Base-by-base conservation (phyloP, 1,140 invertebrate species). In the Cotesia chilonis region DNA sequence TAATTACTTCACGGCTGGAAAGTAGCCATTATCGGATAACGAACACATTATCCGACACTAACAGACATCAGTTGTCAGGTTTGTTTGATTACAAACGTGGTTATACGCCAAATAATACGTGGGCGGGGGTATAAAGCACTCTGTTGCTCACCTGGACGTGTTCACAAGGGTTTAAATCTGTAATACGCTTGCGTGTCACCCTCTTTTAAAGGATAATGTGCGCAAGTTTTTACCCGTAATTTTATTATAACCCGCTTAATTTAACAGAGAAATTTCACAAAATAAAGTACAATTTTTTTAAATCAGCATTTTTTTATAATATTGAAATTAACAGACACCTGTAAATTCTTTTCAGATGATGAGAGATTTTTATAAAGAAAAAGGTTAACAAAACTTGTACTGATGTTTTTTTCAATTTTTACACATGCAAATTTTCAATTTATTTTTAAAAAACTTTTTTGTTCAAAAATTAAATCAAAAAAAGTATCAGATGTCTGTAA, bases 71-170 rank as follows among this genome's bases (percentile, higher is more conserved):
- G 38, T 71, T 69, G 71, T 77, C 74, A 54, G 59, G 74, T 70
- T 77, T 80, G 81, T 82, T 82, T 82, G 81, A 82, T 82, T 78
- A 82, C 79, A 82, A 84, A 80, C 82, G 84, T 81, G 84, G 79
- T 80, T 81, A 78, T 77, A 80, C 76, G 78, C 78, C 80, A 82
- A 83, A 83, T 82, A 83, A 84, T 84, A 83, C 80, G 83, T 84
- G 78, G 83, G 82, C 84, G 84, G 83, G 82, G 79, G 79, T 82
- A 80, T 82, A 83, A 80, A 81, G 80, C 83, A 85, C 81, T 84
- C 84, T 85, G 84, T 85, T 85, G 84, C 84, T 85, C 73, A 71
- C 72, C 73, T 78, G 73, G 81, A 80, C 78, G 78, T 80, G 83
- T 80, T 79, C 79, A 77, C 79, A 80, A 77, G 69, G 47, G 47